These are phyloP conservation scores for Cylindroiulus punctatus DNA, from an alignment of 2,888 invertebrate species.

Conservation along the genomic window DNA sequence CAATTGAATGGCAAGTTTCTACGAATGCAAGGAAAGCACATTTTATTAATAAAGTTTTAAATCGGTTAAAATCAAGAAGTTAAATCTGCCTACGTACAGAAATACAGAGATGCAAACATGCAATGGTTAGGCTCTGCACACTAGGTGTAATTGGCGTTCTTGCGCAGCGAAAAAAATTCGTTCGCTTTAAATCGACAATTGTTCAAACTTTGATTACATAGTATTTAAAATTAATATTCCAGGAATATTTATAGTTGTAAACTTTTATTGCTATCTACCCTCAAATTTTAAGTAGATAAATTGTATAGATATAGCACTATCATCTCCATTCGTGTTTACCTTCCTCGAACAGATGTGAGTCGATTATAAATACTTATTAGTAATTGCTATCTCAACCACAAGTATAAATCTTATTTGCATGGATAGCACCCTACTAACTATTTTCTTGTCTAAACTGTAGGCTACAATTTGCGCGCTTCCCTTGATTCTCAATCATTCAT, in stretches of 20 bases:
- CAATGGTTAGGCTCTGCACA: no score
- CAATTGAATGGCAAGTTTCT: no score
- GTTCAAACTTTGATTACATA: neutral
- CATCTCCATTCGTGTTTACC: constrained; percentile 8
- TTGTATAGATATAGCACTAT: neutral
- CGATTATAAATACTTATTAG: constrained; percentile 21
- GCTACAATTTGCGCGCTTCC: neutral
- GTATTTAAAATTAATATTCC: neutral
- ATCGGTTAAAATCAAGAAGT: neutral
- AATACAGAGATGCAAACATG: no score
- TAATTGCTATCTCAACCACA: constrained; percentile 45
- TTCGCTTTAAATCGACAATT: neutral
- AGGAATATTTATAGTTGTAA: neutral
- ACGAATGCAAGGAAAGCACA: neutral
- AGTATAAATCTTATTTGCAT: constrained; percentile 24
- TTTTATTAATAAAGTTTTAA: neutral
- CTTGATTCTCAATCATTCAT: constrained; percentile 24
- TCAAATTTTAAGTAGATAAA: constrained; percentile 35
- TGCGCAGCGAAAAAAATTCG: neutral
- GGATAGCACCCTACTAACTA: constrained; percentile 36
- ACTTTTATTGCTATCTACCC: neutral
- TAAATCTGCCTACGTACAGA: no score
- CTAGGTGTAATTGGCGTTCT: neutral
- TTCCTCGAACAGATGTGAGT: constrained; percentile 6
- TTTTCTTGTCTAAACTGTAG: neutral